Evolutionary conservation across 1,140 invertebrate genomes (phyloP).

Genomic region (Atopsyche davidsoni): DNA sequence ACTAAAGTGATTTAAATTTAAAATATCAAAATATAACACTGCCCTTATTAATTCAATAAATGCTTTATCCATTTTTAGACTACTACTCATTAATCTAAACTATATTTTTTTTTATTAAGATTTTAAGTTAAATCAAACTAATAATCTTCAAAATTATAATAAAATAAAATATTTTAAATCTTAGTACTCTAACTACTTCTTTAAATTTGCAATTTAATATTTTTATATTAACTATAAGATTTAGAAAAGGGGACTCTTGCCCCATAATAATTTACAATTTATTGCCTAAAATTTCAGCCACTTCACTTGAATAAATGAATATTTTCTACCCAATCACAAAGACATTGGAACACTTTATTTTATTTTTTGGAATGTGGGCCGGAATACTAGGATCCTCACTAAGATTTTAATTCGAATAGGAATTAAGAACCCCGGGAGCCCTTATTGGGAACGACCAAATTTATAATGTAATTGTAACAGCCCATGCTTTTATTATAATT

Average conservation of each 20-base stretch:
- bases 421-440: constrained; percentile 54
- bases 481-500: constrained; percentile 72
- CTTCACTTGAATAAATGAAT: constrained; percentile 55
- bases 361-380: constrained; percentile 60
- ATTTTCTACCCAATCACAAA: constrained; percentile 69
- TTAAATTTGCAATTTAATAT: constrained; percentile 53
- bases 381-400: constrained; percentile 58
- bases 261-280: constrained; percentile 53
- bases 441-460: constrained; percentile 62
- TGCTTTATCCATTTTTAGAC: constrained; percentile 29
- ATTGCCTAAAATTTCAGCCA: constrained; percentile 49
- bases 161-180: constrained; percentile 45
- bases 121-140: constrained; percentile 54
- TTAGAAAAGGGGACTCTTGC: constrained; percentile 43
- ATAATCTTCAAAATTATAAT: constrained; percentile 54
- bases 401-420: constrained; percentile 61
- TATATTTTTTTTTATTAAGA: constrained; percentile 42
- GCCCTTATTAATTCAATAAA: constrained; percentile 35
- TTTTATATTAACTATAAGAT: constrained; percentile 47
- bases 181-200: constrained; percentile 41
- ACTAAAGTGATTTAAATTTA: constrained; percentile 33
- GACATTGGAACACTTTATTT: constrained; percentile 72
- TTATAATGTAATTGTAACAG: constrained; percentile 67
- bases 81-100: constrained; percentile 30
- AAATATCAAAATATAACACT: neutral